Percentiles rank a stretch among this genome's conserved stretches.
Conservation (phyloP, 1,140 invertebrate genomes). For the Apis mellifera region Amel_HAv3.1 CM009934.2:3684001-3684500, state of each 20-base stretch:
- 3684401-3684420: constrained; percentile 98
- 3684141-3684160: constrained; percentile 99
- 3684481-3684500: constrained; percentile 99
- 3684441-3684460: constrained; percentile 99
- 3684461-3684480: constrained; percentile 99
- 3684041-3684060: constrained; percentile 97
- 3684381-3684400: constrained; percentile 98
- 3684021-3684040: constrained; percentile 29
- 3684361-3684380: constrained; percentile 94
- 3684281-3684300: constrained; percentile 95
- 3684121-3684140: constrained; percentile 95
- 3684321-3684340: constrained; percentile 97
- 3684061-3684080: constrained; percentile 98
- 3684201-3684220: constrained; percentile 99
- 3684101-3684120: constrained; percentile 99
- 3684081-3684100: constrained; percentile 98
- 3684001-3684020: neutral
- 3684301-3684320: constrained; percentile 97
- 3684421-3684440: constrained; percentile 97
- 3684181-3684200: constrained; percentile 95
- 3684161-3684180: constrained; percentile 96
- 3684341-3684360: constrained; percentile 98
- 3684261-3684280: constrained; percentile 92
- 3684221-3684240: constrained; percentile 94
- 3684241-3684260: constrained; percentile 88